Evolutionary conservation across 1,140 invertebrate species (phyloP), one percentile per base, ranked within the genome.

Genomic region (Drosophila funebris): DNA sequence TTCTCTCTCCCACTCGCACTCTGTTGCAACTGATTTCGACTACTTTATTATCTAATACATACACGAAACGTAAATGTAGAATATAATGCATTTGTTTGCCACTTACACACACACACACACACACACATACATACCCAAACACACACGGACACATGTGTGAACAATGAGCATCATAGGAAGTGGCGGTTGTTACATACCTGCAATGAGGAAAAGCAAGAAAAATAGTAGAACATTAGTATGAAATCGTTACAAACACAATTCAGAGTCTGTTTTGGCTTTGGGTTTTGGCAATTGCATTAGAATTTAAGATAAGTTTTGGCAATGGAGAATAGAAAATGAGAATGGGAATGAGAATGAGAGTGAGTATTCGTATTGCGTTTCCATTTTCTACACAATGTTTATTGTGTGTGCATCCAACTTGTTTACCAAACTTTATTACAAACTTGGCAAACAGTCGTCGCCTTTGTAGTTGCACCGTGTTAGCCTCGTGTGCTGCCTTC

Each of bases 371-470:
- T 61, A 73, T 62, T 62, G 57, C 56, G 41, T 57, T 73, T 60
- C 39, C 33, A 73, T 46, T 73, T 56, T 16, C 16, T 22, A 56
- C 20, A 41, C 37, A 18, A 22, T 37, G 31, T 53, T 46, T 36
- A 57, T 41, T 50, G 62, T 76, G 56, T 64, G 67, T 63, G 62
- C 36, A 37, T 8, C 54, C 37, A 66, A 83, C 75, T 78, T 87
- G 82, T 88, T 87, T 87, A 87, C 83, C 70, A 88, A 87, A 87
- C 83, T 87, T 87, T 87, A 87, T 87, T 87, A 87, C 83, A 88
- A 88, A 87, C 67, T 88, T 88, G 78, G 82, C 82, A 85, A 85
- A 85, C 82, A 85, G 82, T 85, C 82, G 70, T 87, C 82, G 82
- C 82, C 82, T 85, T 85, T 87, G 83, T 78, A 82, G 64, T 73